Evolutionary conservation across 2,888 invertebrate species (phyloP).

Genomic region (Harpalus rubripes): DNA sequence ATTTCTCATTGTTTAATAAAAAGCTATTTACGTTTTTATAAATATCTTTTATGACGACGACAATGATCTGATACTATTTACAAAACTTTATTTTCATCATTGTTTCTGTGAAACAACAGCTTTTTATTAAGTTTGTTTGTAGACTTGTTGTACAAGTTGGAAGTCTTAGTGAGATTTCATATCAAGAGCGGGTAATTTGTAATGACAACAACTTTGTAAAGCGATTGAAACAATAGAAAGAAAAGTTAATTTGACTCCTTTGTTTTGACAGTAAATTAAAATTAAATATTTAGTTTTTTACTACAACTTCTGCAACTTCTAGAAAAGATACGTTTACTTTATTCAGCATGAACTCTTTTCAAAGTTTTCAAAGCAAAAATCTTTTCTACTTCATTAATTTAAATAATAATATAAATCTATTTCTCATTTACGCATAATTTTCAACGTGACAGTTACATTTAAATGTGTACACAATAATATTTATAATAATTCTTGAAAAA

Average conservation of each 20-base stretch:
- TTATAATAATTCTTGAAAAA: too few relatives aligned
- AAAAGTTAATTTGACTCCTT: background rate
- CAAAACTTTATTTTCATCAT: slow-evolving; percentile 21
- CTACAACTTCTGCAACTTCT: background rate
- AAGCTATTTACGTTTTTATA: background rate
- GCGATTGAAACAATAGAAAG: slow-evolving; percentile 1
- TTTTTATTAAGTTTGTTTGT: slow-evolving; percentile 22
- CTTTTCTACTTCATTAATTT: background rate
- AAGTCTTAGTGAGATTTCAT: slow-evolving; percentile 2
- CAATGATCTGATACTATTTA: slow-evolving; percentile 13
- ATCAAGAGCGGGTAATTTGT: slow-evolving; percentile 13
- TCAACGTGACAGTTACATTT: too few relatives aligned
- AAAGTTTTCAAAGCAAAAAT: background rate
- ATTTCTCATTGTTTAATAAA: slow-evolving; percentile 14
- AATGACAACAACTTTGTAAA: slow-evolving; percentile 10
- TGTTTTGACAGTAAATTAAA: background rate
- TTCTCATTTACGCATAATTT: too few relatives aligned
- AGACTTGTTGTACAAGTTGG: slow-evolving; percentile 9
- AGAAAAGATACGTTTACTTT: background rate
- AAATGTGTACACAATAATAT: too few relatives aligned
- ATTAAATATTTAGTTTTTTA: slow-evolving; percentile 12
- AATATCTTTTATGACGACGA: background rate
- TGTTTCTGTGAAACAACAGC: slow-evolving; percentile 9
- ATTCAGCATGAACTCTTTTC: background rate
- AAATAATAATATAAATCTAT: background rate